These are phyloP conservation scores for Caligus rogercresseyi DNA, from an alignment of 1,140 invertebrate species.

Conservation along the genomic window DNA sequence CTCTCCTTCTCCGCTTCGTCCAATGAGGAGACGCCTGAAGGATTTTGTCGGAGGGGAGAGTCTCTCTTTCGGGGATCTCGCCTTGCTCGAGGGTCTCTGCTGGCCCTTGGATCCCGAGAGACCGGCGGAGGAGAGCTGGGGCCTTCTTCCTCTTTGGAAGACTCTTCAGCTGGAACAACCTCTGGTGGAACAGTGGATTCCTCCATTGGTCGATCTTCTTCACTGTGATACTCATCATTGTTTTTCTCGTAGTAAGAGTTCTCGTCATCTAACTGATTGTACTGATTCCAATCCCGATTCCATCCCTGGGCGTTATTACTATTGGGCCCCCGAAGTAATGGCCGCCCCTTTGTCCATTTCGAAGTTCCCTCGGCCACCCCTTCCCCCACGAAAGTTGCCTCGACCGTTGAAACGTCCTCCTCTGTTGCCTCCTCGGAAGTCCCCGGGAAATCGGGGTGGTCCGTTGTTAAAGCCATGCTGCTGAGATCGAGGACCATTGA, in stretches of 20 bases:
- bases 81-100: neutral
- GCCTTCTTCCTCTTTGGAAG: neutral
- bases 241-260: neutral
- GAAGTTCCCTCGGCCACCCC: neutral
- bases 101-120: neutral
- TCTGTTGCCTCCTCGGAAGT: neutral
- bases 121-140: neutral
- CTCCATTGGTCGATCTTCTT: neutral
- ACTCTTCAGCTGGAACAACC: neutral
- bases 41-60: neutral
- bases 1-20: constrained; percentile 3
- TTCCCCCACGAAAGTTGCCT: neutral
- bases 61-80: neutral
- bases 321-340: neutral
- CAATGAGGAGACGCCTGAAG: neutral
- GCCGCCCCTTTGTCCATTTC: neutral
- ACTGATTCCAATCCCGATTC: neutral
- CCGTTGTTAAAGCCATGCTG: too few species aligned
- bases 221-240: neutral
- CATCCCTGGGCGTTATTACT: neutral
- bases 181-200: neutral
- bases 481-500: neutral
- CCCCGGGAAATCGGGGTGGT: neutral
- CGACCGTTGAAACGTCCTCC: neutral
- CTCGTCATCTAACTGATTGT: neutral